Base-by-base conservation (phyloP, 1,140 invertebrate genomes). In the Cydia fagiglandana region DNA sequence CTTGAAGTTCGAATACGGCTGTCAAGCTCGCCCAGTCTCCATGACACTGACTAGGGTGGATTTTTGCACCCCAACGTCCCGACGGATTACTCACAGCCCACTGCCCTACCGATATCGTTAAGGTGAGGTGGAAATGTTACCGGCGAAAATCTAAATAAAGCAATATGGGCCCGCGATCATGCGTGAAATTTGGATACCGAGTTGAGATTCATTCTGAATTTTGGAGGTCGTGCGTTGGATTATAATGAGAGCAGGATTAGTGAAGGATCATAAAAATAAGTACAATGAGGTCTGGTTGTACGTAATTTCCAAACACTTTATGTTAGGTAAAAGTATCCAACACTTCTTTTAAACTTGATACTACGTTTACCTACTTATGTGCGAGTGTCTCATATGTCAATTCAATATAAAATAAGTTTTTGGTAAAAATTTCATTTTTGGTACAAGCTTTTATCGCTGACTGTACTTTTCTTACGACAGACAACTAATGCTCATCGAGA, bases 11-110 rank as follows among this genome's bases (percentile, higher is more conserved):
- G n/a, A n/a, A n/a, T n/a, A n/a, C n/a, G n/a, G n/a, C n/a, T n/a
- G n/a, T n/a, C n/a, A 53, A 1, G 2, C 50, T 53, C 50, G 6
- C n/a, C n/a, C 50, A 5, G 50, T 53, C 50, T 53, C 50, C 50
- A 53, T 53, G 50, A 53, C 50, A 53, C 50, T 53, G 50, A 17
- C 50, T n/a, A 53, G 50, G 50, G 50, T 53, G 45, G 45, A 53
- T 53, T 53, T 53, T 53, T 53, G 50, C 50, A 53, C 50, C 50
- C 50, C 50, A 53, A 53, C n/a, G 50, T 53, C 50, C 50, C 50
- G 50, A 53, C 50, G n/a, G 50, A 53, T 53, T 53, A 53, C n/a
- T 17, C 50, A 53, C 50, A 17, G 50, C n/a, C 50, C n/a, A 17
- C 50, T 53, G 50, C 50, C 50, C 50, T 10, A 47, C 12, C 50